Evolutionary conservation across 2,888 invertebrate species (phyloP).

Genomic region (Ophioninae sp.): DNA sequence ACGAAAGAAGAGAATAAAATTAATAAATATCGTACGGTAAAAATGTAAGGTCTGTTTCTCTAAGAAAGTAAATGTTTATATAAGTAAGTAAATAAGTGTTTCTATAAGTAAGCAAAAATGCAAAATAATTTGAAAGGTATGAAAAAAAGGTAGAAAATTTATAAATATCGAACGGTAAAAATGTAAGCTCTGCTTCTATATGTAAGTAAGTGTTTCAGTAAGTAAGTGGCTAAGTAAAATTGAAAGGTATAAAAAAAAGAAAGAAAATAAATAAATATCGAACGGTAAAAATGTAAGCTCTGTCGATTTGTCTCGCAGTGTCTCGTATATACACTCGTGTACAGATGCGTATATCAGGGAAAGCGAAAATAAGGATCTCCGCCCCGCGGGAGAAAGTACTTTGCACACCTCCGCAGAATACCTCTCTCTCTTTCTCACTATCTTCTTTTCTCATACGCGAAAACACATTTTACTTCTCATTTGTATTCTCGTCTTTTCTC

Average conservation of each 20-base stretch:
- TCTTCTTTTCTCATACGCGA: constrained; percentile 43
- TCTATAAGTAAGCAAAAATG: too few relatives aligned
- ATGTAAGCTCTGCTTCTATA: too few relatives aligned
- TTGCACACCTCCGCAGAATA: constrained; percentile 62
- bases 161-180: too few relatives aligned
- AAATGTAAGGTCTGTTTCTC: too few relatives aligned
- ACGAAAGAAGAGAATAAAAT: too few relatives aligned
- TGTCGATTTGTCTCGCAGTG: constrained; percentile 16
- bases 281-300: not conserved
- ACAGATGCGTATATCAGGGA: constrained; percentile 70
- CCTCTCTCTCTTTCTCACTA: constrained; percentile 38
- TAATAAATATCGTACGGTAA: too few relatives aligned
- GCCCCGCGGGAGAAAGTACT: constrained; percentile 74
- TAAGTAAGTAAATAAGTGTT: too few relatives aligned
- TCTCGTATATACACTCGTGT: constrained; percentile 32
- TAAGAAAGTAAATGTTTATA: too few relatives aligned
- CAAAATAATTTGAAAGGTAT: too few relatives aligned
- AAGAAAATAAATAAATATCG: not conserved
- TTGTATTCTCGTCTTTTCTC: constrained; percentile 57
- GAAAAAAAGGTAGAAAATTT: too few relatives aligned
- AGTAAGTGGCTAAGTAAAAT: not conserved
- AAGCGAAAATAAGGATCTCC: constrained; percentile 74
- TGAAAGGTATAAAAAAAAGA: not conserved
- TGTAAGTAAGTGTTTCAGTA: too few relatives aligned
- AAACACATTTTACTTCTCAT: constrained; percentile 50